Base-by-base conservation (phyloP, 2,113 vertebrate genomes). In the Vulpes lagopus region DNA sequence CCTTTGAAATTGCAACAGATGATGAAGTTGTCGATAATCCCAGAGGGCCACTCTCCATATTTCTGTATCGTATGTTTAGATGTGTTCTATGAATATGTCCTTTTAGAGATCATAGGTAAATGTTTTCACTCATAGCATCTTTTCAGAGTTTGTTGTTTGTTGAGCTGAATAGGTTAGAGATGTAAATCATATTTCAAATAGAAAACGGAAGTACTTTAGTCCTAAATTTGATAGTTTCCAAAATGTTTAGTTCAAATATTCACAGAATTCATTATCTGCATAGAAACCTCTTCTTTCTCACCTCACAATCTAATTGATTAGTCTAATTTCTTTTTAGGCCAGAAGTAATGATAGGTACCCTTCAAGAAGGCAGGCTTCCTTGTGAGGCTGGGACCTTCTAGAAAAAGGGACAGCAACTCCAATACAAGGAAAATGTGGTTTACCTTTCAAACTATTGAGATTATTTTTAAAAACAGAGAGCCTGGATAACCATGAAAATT, bases 81-180 rank as follows among this genome's bases (percentile, higher is more conserved):
- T 73, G 32, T 91, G 49, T 12, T 49, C 57, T 85, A 55, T 12
- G 59, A 59, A 27, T 53, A 27, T 62, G 30, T 17, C 27, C 35
- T 86, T 93, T 78, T n/a, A 92, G 82, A 97, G 79, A 93, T 96
- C 69, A 84, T 71, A 55, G 95, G 83, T 79, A 59, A 93, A 74
- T 78, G 1, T 67, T 74, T 80, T 67, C 65, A 86, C 19, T 43
- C 78, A 67, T 20, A 64, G 30, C 35, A n/a, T 55, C 49, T 83
- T 95, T 91, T 84, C 19, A 9, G 49, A 57, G 25, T 96, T 91
- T 88, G 78, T 94, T 87, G 69, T 0, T 82, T 92, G 19, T 85
- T 27, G 11, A 89, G 4, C 38, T 27, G 1, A 78, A 89, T 74
- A 23, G 35, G 30, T 84, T 94, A 92, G 49, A 74, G 79, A 38